Conservation (phyloP, 2,888 invertebrate species). For the Sinohyriopsis cumingii region DNA sequence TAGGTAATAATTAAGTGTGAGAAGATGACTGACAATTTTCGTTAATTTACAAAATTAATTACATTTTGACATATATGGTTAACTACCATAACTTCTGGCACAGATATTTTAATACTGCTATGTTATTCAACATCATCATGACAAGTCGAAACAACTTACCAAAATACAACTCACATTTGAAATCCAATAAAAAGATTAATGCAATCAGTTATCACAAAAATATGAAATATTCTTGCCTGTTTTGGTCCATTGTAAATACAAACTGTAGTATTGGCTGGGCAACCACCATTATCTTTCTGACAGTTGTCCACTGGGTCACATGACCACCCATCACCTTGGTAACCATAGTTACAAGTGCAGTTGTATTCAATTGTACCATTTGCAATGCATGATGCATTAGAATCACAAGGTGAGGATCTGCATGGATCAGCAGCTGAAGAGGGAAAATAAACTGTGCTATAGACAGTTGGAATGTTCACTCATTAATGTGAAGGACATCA, state of each 20-base stretch:
- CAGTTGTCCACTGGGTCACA: slow-evolving; percentile 63
- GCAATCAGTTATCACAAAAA: not conserved
- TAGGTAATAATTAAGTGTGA: no score
- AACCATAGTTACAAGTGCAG: slow-evolving; percentile 56
- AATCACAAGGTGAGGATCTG: slow-evolving; percentile 42
- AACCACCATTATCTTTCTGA: slow-evolving; percentile 56
- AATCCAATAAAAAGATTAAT: no score
- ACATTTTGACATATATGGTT: no score
- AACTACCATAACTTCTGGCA: no score
- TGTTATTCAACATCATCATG: no score
- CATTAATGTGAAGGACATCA: not conserved
- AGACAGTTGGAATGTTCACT: not conserved
- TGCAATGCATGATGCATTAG: slow-evolving; percentile 46
- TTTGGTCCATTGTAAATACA: slow-evolving; percentile 59
- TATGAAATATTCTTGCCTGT: slow-evolving; percentile 35
- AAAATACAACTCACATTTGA: no score
- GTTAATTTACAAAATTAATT: no score
- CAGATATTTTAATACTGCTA: no score
- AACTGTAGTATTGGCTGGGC: slow-evolving; percentile 44
- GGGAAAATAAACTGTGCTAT: not conserved
- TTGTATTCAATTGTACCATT: slow-evolving; percentile 31
- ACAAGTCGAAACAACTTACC: no score
- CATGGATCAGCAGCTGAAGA: slow-evolving; percentile 43
- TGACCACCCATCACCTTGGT: slow-evolving; percentile 56
- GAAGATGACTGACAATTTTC: no score